These are phyloP conservation scores for Sphecodes monilicornis DNA, from an alignment of 2,888 invertebrate species.

Conservation along the genomic window DNA sequence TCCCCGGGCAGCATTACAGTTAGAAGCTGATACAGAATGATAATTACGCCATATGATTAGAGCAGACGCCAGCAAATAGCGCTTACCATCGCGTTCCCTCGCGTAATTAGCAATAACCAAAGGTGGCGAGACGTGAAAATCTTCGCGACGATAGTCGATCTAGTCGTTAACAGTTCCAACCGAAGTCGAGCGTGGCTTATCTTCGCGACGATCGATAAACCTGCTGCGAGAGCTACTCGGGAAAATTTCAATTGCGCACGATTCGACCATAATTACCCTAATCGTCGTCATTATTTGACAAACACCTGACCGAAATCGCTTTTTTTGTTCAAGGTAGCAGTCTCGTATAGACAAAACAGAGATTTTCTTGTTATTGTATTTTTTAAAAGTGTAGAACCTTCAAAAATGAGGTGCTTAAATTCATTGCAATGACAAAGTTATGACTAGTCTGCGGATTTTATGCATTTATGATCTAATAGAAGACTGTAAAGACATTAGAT, in stretches of 20 bases:
- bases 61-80: background rate
- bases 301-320: background rate
- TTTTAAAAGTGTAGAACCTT: background rate
- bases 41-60: slow-evolving; percentile 11
- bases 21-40: background rate
- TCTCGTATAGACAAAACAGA: background rate
- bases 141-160: slow-evolving; percentile 26
- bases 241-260: slow-evolving; percentile 66
- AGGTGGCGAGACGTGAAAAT: slow-evolving; percentile 51
- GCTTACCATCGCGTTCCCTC: background rate
- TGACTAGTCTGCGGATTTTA: no score
- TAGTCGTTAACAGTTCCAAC: slow-evolving; percentile 25
- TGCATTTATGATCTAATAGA: no score
- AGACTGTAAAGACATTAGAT: no score
- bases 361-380: background rate
- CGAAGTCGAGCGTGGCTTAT: slow-evolving; percentile 31
- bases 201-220: slow-evolving; percentile 61
- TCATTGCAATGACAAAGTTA: no score
- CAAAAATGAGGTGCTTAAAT: no score
- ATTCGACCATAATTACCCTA: slow-evolving; percentile 66
- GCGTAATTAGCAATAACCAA: slow-evolving; percentile 30
- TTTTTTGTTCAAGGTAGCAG: background rate
- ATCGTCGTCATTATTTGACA: slow-evolving; percentile 26
- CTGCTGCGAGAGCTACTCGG: slow-evolving; percentile 47
- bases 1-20: background rate